Base-by-base conservation (phyloP, 2,888 invertebrate genomes). In the Orchestes rusci region DNA sequence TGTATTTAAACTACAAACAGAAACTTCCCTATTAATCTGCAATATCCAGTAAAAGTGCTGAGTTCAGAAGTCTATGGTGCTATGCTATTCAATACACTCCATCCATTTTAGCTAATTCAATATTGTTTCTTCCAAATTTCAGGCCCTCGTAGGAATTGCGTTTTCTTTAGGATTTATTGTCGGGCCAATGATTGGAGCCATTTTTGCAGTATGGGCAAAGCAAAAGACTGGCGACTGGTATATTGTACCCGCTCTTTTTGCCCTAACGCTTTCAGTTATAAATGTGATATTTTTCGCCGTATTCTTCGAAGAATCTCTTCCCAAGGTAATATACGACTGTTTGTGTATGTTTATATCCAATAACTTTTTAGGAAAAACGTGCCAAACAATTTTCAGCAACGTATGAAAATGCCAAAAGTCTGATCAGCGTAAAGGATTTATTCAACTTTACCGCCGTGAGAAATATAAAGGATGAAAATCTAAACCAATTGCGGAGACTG, bases 81-180 rank as follows among this genome's bases (percentile, higher is more conserved):
- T n/a, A n/a, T n/a, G n/a, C n/a, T n/a, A n/a, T n/a, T n/a, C n/a
- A n/a, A n/a, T n/a, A n/a, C n/a, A n/a, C n/a, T n/a, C n/a, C n/a
- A n/a, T n/a, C n/a, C n/a, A n/a, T n/a, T n/a, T n/a, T n/a, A n/a
- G n/a, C n/a, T n/a, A n/a, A n/a, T n/a, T n/a, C n/a, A n/a, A n/a
- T n/a, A n/a, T n/a, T n/a, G 8, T 12, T 34, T 16, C 10, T 16
- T 34, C 17, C 3, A 20, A 45, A 43, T 39, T 73, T 59, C 71
- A 91, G 91, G 96, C 97, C n/a, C 69, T 95, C 39, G 86, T 99
- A 50, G 99, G 99, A 8, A 82, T 95, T 57, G 94, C 97, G 4
- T 99, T 99, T 70, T 96, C 96, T 2, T 70, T 99, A 48, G 97
- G 95, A n/a, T 99, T 99, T 69, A 88, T 96, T 57, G 72, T 94